phyloP scores from a whole-genome alignment of 2,888 invertebrate species.

The Branchellion lobata region DNA sequence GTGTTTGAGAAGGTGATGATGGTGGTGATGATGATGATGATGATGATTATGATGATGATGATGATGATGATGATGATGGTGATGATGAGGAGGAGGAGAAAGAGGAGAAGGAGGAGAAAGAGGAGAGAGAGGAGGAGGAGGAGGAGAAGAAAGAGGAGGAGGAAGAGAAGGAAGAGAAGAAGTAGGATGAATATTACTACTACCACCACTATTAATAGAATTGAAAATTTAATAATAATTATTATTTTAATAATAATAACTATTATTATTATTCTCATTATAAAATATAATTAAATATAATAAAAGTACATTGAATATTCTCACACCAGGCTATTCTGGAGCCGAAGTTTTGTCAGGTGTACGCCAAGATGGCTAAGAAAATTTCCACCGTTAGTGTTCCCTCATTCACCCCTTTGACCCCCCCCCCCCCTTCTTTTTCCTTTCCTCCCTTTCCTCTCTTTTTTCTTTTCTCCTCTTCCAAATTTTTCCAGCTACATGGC shows the following conservation, averaged over 20 bases:
- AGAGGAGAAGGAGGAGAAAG: slow-evolving; percentile 87
- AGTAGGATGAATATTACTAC: background rate
- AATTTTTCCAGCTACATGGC: no score
- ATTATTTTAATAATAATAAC: background rate
- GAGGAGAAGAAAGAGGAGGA: background rate
- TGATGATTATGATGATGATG: slow-evolving; percentile 12
- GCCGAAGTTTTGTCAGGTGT: slow-evolving; percentile 86
- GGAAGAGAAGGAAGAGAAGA: background rate
- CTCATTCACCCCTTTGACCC: no score
- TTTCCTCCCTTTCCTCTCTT: no score
- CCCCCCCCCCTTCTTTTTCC: no score
- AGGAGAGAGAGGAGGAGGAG: no score
- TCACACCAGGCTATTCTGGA: slow-evolving; percentile 77
- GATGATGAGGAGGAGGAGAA: no score
- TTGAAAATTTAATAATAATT: no score
- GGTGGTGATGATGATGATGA: background rate
- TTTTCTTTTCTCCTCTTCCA: no score
- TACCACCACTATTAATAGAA: no score
- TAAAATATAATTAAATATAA: background rate
- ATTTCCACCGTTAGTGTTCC: slow-evolving; percentile 42
- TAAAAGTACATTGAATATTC: background rate
- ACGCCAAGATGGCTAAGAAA: slow-evolving; percentile 74
- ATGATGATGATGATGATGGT: background rate
- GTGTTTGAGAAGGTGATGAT: slow-evolving; percentile 77
- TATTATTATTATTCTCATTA: background rate